A percentile compares a stretch with the other conserved stretches of the same genome.
These are phyloP conservation scores for Cerastis leucographa DNA, from an alignment of 2,888 invertebrate species.

Conservation along the genomic window DNA sequence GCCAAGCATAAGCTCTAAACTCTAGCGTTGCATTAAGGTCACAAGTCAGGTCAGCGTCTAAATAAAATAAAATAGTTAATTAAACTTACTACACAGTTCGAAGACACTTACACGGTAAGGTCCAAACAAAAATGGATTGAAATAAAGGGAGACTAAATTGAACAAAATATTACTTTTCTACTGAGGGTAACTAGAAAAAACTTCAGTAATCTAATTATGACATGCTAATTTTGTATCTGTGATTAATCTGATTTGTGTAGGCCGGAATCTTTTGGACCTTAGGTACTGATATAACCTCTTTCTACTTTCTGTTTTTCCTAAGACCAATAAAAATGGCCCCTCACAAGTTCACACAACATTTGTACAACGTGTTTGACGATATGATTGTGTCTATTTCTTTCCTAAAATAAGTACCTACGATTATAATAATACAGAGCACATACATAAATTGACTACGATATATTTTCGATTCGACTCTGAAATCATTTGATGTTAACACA, in stretches of 20 bases:
- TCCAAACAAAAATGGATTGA: too few relatives aligned
- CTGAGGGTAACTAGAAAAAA: too few relatives aligned
- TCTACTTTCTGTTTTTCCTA: too few relatives aligned
- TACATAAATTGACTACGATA: not conserved
- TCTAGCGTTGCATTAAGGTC: not conserved
- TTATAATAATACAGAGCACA: not conserved
- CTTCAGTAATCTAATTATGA: too few relatives aligned
- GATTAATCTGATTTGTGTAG: too few relatives aligned
- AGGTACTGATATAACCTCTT: not conserved
- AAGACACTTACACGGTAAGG: too few relatives aligned
- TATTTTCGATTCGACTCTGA: not conserved
- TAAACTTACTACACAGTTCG: not conserved
- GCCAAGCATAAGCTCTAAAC: not conserved
- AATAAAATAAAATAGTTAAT: not conserved
- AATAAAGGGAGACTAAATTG: too few relatives aligned
- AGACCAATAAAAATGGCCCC: not conserved
- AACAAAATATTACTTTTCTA: too few relatives aligned
- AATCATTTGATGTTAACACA: not conserved
- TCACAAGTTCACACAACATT: not conserved
- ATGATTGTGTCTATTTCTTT: conserved; percentile 2
- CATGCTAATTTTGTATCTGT: too few relatives aligned
- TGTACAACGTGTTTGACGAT: not conserved
- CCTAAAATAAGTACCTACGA: not conserved
- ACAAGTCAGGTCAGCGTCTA: not conserved
- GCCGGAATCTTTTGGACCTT: too few relatives aligned